Evolutionary conservation across 1,140 invertebrate genomes (phyloP).

Genomic region (Drosophila melanica): DNA sequence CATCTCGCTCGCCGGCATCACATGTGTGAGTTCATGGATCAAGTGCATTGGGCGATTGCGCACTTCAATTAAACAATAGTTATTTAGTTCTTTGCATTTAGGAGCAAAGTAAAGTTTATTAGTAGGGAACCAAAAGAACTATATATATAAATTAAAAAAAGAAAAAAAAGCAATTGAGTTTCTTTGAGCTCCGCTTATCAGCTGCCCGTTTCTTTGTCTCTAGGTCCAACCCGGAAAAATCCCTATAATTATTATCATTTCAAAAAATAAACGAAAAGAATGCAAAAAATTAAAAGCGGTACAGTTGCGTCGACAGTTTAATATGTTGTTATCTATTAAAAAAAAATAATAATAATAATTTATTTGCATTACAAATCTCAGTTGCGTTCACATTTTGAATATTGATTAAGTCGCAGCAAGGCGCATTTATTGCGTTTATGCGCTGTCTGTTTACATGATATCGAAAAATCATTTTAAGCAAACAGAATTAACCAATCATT

Average conservation of each 20-base stretch:
- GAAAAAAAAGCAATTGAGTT: too few relatives aligned
- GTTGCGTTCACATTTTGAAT: constrained; percentile 53
- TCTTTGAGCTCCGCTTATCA: neutral
- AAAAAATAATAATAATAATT: constrained; percentile 8
- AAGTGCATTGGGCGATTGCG: neutral
- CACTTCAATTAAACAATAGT: neutral
- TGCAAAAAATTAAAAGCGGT: constrained; percentile 8
- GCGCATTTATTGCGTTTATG: constrained; percentile 19
- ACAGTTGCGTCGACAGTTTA: constrained; percentile 14
- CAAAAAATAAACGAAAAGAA: constrained; percentile 13
- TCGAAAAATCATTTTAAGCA: too few relatives aligned
- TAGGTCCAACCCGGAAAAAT: too few relatives aligned
- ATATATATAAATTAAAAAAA: too few relatives aligned
- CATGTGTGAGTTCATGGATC: neutral
- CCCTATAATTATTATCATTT: constrained; percentile 19
- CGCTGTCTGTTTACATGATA: neutral
- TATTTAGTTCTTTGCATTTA: neutral
- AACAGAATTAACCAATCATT: neutral
- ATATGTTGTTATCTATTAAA: constrained; percentile 34
- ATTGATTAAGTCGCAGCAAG: constrained; percentile 39
- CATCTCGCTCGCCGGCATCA: neutral
- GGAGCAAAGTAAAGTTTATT: too few relatives aligned
- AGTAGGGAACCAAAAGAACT: too few relatives aligned
- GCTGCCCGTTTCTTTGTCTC: neutral
- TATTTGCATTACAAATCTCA: constrained; percentile 42